Percentiles rank a stretch among this genome's conserved stretches.
phyloP scores from a whole-genome alignment of 2,113 vertebrate genomes.

The Sylvia atricapilla region DNA sequence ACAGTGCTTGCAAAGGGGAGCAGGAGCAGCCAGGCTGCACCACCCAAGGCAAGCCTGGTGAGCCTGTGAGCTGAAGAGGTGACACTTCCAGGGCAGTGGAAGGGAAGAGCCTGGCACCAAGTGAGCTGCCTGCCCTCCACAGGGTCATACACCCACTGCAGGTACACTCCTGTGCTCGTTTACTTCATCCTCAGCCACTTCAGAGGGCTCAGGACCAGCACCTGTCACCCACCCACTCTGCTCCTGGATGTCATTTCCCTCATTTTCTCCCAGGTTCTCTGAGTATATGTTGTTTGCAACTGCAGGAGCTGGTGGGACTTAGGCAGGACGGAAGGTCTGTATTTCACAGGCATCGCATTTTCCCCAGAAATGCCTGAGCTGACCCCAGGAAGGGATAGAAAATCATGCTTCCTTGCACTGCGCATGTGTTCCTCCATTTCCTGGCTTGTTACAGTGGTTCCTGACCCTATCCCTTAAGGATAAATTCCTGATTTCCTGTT shows the following conservation, averaged over 20 bases:
- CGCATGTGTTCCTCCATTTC: background rate
- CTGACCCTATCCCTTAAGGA: background rate
- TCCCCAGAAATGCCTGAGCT: background rate
- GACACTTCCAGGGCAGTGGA: slow-evolving; percentile 70
- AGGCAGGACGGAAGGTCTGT: background rate
- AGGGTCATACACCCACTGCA: background rate
- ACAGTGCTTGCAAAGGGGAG: slow-evolving; percentile 56
- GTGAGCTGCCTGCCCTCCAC: background rate
- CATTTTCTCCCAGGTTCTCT: background rate
- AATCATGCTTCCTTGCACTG: background rate
- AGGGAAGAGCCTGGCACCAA: slow-evolving; percentile 71
- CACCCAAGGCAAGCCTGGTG: slow-evolving; percentile 72
- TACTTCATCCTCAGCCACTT: background rate
- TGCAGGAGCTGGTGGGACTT: background rate
- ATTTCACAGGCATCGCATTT: background rate
- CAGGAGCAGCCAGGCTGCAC: slow-evolving; percentile 73
- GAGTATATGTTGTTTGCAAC: background rate
- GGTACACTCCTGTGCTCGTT: background rate
- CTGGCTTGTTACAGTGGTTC: background rate
- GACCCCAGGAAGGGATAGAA: background rate
- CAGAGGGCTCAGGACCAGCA: background rate
- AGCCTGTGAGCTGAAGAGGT: slow-evolving; percentile 71
- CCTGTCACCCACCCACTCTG: background rate
- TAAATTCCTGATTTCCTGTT: background rate
- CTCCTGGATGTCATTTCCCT: background rate